Conservation (phyloP, 2,797 vertebrate species). For the Chiroxiphia lanceolata region DNA sequence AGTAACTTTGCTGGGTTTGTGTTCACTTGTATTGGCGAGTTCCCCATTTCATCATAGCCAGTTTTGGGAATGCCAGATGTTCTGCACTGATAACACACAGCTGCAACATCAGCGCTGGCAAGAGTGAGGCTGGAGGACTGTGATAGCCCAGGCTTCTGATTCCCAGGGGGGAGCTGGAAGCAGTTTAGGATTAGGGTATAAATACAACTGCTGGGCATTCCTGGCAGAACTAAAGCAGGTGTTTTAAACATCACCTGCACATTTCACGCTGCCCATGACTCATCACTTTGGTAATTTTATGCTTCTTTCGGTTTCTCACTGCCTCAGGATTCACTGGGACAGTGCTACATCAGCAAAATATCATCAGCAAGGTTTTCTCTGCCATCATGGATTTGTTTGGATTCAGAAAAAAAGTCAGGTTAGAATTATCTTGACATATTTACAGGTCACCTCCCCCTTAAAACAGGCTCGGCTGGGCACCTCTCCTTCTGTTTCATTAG, state of each 20-base stretch:
- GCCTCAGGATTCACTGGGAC: not conserved
- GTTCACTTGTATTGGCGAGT: not conserved
- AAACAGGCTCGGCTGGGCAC: not conserved
- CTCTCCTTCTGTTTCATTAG: not conserved
- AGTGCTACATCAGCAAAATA: not conserved
- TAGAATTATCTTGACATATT: not conserved
- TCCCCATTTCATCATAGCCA: not conserved
- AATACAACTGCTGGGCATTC: not conserved
- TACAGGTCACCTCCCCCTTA: not conserved
- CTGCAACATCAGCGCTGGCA: not conserved
- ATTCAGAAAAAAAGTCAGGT: not conserved
- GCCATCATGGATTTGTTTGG: not conserved
- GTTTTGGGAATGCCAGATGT: conserved; percentile 29
- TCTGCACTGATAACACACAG: conserved; percentile 47
- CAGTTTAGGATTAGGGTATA: not conserved
- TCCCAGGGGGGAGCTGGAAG: not conserved
- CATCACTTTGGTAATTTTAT: not conserved
- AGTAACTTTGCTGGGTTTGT: not conserved
- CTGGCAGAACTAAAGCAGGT: not conserved
- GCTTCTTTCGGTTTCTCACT: not conserved
- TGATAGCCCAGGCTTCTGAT: conserved; percentile 29
- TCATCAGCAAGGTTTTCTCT: not conserved
- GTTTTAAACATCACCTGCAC: not conserved
- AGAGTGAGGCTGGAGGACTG: not conserved
- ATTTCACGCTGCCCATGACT: not conserved